Evolutionary conservation across 2,888 invertebrate species (phyloP).

Genomic region (Agonum fuliginosum): DNA sequence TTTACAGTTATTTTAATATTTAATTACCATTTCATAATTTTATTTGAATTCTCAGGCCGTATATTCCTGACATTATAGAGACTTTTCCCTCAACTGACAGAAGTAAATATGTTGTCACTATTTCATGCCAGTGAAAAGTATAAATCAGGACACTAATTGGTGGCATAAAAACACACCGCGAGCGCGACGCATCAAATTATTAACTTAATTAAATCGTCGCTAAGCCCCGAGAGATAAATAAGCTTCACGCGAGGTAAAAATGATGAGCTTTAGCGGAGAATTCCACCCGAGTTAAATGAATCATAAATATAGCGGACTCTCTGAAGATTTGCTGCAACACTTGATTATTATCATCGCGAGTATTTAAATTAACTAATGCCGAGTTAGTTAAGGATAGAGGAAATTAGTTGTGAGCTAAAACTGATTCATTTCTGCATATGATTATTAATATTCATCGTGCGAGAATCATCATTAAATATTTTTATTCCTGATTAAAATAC

Average conservation of each 20-base stretch:
- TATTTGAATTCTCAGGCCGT: slow-evolving; percentile 5
- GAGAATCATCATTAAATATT: not conserved
- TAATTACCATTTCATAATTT: slow-evolving; percentile 24
- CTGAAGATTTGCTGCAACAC: not conserved
- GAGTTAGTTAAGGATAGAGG: not conserved
- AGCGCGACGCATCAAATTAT: slow-evolving; percentile 51
- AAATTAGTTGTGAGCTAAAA: not conserved
- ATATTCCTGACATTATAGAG: slow-evolving; percentile 7
- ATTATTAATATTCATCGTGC: not conserved
- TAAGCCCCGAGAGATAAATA: slow-evolving; percentile 32
- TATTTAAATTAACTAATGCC: slow-evolving; percentile 5
- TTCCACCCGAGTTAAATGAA: slow-evolving; percentile 3
- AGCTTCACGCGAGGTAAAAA: slow-evolving; percentile 15
- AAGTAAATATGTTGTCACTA: slow-evolving; percentile 46
- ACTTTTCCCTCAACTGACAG: slow-evolving; percentile 22
- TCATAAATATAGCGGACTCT: slow-evolving; percentile 20
- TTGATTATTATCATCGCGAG: slow-evolving; percentile 6
- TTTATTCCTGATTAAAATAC: too few relatives aligned
- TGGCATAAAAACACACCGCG: slow-evolving; percentile 45
- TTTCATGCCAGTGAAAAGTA: slow-evolving; percentile 43
- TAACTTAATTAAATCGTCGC: slow-evolving; percentile 51
- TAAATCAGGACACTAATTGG: slow-evolving; percentile 53
- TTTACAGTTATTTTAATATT: slow-evolving; percentile 18
- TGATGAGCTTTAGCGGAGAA: slow-evolving; percentile 19
- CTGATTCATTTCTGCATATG: not conserved